These are phyloP conservation scores for Neolamprologus devosi DNA, from an alignment of 2,113 vertebrate genomes.

Conservation along the genomic window DNA sequence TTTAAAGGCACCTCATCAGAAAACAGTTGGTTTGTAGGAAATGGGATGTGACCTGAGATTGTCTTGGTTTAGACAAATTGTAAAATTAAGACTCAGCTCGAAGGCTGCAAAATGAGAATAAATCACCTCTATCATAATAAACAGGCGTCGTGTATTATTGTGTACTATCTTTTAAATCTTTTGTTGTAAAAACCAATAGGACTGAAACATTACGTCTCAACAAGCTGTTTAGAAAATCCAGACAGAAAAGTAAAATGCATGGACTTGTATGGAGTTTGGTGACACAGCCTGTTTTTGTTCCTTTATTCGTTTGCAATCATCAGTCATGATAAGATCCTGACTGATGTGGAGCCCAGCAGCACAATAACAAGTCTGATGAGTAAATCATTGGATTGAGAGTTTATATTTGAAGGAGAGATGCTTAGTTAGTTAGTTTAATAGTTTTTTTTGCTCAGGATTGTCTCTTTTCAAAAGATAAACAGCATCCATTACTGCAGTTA, in stretches of 20 bases:
- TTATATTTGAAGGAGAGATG: background rate
- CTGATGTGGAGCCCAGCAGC: background rate
- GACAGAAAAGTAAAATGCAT: background rate
- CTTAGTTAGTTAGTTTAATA: background rate
- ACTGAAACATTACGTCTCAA: background rate
- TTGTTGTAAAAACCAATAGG: background rate
- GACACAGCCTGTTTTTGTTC: background rate
- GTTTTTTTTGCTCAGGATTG: background rate
- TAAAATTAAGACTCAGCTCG: background rate
- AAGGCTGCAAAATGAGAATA: background rate
- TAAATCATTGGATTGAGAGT: background rate
- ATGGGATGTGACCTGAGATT: background rate
- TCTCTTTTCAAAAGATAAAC: background rate
- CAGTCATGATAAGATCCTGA: background rate
- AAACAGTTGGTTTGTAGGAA: background rate
- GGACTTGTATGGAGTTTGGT: rapidly evolving
- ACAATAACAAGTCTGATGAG: background rate
- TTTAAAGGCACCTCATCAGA: background rate
- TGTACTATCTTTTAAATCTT: background rate
- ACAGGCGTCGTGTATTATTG: rapidly evolving
- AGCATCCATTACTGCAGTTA: background rate
- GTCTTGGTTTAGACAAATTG: background rate
- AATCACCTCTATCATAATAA: background rate
- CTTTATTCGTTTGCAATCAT: background rate
- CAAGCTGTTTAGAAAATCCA: background rate